These are phyloP conservation scores for Galerucella calmariensis DNA, from an alignment of 2,888 invertebrate species.

Conservation along the genomic window DNA sequence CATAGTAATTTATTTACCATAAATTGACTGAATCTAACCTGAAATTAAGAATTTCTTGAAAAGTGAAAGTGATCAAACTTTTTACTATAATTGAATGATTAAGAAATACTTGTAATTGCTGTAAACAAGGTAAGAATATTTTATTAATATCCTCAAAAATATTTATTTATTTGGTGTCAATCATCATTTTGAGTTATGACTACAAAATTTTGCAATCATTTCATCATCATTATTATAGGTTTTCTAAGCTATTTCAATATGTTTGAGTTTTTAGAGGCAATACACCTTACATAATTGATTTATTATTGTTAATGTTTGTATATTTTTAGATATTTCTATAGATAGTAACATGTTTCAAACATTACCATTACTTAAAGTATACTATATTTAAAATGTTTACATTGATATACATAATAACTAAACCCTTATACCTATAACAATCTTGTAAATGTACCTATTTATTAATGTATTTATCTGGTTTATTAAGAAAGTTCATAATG, in stretches of 20 bases:
- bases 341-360: too few species aligned
- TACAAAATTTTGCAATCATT: not conserved
- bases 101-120: not conserved
- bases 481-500: too few species aligned
- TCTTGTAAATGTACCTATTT: too few species aligned
- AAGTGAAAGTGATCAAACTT: conserved; percentile 34
- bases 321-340: not conserved
- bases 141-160: not conserved
- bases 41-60: conserved; percentile 15
- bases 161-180: not conserved
- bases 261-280: not conserved
- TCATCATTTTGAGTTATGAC: not conserved
- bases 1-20: not conserved
- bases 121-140: conserved; percentile 1
- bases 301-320: not conserved
- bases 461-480: too few species aligned
- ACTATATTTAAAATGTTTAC: too few species aligned
- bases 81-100: conserved; percentile 19
- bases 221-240: not conserved
- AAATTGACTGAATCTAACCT: conserved; percentile 17
- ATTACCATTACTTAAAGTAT: too few species aligned
- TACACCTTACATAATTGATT: not conserved
- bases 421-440: too few species aligned
- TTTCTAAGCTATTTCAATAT: not conserved
- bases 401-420: too few species aligned